Percentiles rank a stretch among this genome's conserved stretches.
phyloP scores from a whole-genome alignment of 2,113 vertebrate genomes.

The Oreochromis tanganicae region DNA sequence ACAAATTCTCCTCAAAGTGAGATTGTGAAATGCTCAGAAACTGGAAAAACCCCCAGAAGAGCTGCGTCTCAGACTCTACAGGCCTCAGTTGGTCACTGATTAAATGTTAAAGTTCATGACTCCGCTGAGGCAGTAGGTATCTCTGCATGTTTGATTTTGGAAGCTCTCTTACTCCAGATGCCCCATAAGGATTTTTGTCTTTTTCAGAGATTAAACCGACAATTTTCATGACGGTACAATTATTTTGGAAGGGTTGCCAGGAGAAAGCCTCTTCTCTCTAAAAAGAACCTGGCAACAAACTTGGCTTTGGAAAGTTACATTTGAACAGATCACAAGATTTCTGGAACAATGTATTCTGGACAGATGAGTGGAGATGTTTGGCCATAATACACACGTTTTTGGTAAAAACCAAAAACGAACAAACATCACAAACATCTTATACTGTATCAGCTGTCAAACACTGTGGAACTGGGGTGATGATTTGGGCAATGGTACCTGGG shows the following conservation, averaged over 20 bases:
- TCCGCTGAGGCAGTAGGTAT: neutral
- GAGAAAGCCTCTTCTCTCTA: neutral
- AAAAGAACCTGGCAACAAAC: neutral
- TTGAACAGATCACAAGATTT: neutral
- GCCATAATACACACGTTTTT: neutral
- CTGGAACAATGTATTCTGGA: neutral
- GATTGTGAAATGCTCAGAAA: neutral
- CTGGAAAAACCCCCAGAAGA: fast-evolving
- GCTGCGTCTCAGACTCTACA: neutral
- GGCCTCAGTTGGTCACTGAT: neutral
- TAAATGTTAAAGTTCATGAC: neutral
- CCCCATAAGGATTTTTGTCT: neutral
- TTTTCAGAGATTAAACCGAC: neutral
- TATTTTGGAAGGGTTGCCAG: neutral
- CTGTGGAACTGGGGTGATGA: neutral
- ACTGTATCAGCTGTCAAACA: neutral
- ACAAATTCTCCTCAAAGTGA: neutral
- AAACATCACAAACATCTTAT: neutral
- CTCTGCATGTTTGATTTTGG: neutral
- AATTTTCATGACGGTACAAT: neutral
- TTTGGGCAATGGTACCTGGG: neutral
- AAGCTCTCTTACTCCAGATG: neutral
- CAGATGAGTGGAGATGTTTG: neutral
- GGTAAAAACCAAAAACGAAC: neutral
- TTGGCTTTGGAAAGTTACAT: neutral